Base-by-base conservation (phyloP, 2,113 vertebrate genomes). In the Holacanthus passer region DNA sequence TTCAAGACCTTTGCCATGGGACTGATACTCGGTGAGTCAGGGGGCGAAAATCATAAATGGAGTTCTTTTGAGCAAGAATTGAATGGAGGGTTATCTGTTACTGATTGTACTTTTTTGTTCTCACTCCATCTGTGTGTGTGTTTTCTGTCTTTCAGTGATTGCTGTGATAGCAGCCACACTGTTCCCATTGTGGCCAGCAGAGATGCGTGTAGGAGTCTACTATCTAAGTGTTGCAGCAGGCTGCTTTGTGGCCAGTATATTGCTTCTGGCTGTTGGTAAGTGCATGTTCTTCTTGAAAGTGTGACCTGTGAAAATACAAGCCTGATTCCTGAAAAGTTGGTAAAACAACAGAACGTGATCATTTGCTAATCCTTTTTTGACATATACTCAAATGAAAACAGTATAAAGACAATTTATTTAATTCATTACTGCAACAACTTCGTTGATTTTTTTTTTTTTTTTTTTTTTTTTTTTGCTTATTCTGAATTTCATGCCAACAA, bases 1-100 rank as follows among this genome's bases (percentile, higher is more conserved):
- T 98, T 99, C 87, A 99, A 99, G 95, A 99, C 98, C 1, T 99
- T 99, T 93, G 98, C 98, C 87, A 99, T 99, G 98, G 98, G 98
- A 83, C 96, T 99, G 85, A 97, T 99, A 43, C 96, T 99, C 72
- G 98, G 98, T 99, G 94, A 96, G 96, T 96, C 77, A 48, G 31
- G 14, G 11, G 22, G 10, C 52, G 20, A 1, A 78, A 55, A 52
- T 22, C 17, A n/a, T 24, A 2, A 5, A 17, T 17, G 5, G 7
- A 52, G 13, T 41, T 53, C 13, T 13, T 37, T 17, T 12, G 16
- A 47, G 35, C 16, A 52, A 37, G 5, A 62, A 59, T 1, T 27
- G 16, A 60, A 43, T 14, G 0, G 4, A 39, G 19, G 2, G 0
- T 85, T 13, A 2, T 80, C 43, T 71, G 13, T 53, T 11, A 10